Evolutionary conservation across 2,113 vertebrate species (phyloP).

Genomic region (Delphinapterus leucas): DNA sequence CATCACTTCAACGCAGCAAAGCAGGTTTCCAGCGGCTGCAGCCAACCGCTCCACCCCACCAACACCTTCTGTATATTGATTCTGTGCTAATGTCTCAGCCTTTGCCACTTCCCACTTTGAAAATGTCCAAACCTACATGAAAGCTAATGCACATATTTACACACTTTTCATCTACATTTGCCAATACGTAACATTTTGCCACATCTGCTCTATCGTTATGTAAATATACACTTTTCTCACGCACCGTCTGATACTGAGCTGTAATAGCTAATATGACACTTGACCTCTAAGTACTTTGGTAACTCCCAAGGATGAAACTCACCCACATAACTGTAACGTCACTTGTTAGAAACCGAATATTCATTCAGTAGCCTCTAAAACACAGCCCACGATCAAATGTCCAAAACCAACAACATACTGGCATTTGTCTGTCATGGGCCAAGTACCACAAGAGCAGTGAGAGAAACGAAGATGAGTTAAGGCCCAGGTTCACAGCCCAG

Average conservation of each 20-base stretch:
- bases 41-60: fast-evolving
- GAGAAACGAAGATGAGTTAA: background rate
- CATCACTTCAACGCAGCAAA: background rate
- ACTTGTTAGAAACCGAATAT: background rate
- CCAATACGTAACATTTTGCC: background rate
- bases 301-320: background rate
- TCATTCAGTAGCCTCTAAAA: background rate
- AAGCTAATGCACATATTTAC: background rate
- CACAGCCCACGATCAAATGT: background rate
- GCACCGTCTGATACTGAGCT: background rate
- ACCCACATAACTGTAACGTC: background rate
- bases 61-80: fast-evolving
- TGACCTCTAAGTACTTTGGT: background rate
- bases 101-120: background rate
- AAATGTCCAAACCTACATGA: background rate
- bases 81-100: background rate
- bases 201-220: background rate
- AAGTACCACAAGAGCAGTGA: background rate
- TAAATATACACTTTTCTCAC: background rate
- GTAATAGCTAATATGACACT: fast-evolving
- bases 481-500: background rate
- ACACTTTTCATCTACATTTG: background rate
- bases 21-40: background rate
- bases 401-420: background rate
- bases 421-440: background rate